These are phyloP conservation scores for Papilio dardanus DNA, from an alignment of 1,140 invertebrate genomes.

Conservation along the genomic window DNA sequence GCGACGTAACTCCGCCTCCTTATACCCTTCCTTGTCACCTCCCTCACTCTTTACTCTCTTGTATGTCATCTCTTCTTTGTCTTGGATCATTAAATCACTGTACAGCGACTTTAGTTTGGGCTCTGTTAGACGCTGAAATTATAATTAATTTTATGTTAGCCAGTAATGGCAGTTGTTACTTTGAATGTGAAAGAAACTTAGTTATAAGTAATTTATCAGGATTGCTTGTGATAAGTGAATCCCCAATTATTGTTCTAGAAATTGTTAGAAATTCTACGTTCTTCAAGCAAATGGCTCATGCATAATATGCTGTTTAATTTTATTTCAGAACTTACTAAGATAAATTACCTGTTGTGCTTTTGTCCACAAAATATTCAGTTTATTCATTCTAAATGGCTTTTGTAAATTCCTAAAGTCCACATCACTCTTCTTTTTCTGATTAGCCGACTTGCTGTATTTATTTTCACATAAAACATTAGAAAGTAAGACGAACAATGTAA, in stretches of 20 bases:
- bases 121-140: constrained; percentile 89
- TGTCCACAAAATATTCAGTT: constrained; percentile 92
- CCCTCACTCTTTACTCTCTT: constrained; percentile 93
- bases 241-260: no score
- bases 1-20: constrained; percentile 91
- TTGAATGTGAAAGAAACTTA: no score
- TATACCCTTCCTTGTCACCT: constrained; percentile 92
- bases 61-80: constrained; percentile 93
- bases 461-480: constrained; percentile 67
- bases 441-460: constrained; percentile 85
- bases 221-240: no score
- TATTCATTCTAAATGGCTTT: constrained; percentile 92
- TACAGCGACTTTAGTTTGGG: constrained; percentile 93
- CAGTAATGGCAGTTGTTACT: background rate
- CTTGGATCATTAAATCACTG: constrained; percentile 94
- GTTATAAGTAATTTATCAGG: no score
- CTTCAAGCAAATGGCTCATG: no score
- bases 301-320: background rate
- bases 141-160: background rate
- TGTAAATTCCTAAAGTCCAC: constrained; percentile 85
- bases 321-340: background rate
- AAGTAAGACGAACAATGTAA: constrained; percentile 40
- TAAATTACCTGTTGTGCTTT: constrained; percentile 90
- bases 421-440: constrained; percentile 78
- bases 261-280: no score